Percentiles rank a stretch among this genome's conserved stretches.
Evolutionary conservation across 2,888 invertebrate species (phyloP).

Genomic region (Macrosiphum euphorbiae): DNA sequence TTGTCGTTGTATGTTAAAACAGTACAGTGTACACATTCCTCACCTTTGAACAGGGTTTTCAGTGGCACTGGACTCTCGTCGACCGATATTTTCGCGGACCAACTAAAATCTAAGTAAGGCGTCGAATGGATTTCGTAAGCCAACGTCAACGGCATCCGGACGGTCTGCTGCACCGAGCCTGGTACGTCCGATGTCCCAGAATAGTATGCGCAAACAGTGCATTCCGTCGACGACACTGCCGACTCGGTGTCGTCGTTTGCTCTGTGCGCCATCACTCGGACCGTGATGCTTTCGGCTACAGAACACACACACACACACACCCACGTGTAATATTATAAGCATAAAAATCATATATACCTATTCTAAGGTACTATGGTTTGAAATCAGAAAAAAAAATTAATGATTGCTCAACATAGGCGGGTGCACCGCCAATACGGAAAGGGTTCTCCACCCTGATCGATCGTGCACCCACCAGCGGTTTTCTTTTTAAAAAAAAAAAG

Average conservation of each 20-base stretch:
- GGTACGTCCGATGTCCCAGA: slow-evolving; percentile 42
- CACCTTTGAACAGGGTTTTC: slow-evolving; percentile 48
- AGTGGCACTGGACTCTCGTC: slow-evolving; percentile 41
- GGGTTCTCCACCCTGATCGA: neutral
- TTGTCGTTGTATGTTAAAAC: neutral
- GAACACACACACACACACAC: neutral
- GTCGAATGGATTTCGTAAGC: neutral
- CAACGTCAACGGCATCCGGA: slow-evolving; percentile 43
- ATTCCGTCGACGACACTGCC: slow-evolving; percentile 9
- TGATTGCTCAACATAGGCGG: neutral
- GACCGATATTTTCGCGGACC: slow-evolving; percentile 40
- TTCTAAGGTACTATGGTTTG: neutral
- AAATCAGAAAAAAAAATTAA: neutral
- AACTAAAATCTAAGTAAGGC: neutral
- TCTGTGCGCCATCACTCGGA: neutral
- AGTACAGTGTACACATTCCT: neutral
- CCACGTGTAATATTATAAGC: neutral
- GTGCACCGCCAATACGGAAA: neutral
- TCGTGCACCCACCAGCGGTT: too few relatives aligned
- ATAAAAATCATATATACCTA: neutral
- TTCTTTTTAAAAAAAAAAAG: too few relatives aligned
- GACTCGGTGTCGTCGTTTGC: neutral
- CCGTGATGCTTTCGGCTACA: slow-evolving; percentile 33
- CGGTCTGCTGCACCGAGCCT: slow-evolving; percentile 22
- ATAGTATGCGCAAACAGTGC: slow-evolving; percentile 27